A percentile compares a stretch with the other conserved stretches of the same genome.
phyloP scores from a whole-genome alignment of 2,888 invertebrate genomes.

The Drosophila basisetae region DNA sequence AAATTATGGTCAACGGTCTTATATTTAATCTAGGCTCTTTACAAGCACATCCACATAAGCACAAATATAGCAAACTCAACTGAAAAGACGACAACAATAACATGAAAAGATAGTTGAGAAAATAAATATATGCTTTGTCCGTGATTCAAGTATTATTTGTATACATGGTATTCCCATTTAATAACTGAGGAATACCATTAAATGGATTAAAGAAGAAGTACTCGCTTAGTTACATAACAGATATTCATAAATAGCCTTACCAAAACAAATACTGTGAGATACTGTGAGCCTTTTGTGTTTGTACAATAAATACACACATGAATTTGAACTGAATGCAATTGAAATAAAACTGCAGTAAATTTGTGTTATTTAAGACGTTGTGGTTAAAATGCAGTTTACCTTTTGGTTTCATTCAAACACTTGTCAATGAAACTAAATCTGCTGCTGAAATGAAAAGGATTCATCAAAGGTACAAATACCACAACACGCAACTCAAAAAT shows the following conservation, averaged over 20 bases:
- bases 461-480: neutral
- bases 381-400: neutral
- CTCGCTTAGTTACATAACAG: neutral
- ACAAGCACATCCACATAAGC: constrained; percentile 2
- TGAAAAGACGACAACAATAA: neutral
- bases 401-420: neutral
- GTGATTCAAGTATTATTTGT: neutral
- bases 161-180: neutral
- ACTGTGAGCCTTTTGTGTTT: neutral
- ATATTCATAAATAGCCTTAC: neutral
- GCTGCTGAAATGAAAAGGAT: neutral
- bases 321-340: neutral
- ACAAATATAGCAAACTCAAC: neutral
- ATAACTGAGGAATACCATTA: neutral
- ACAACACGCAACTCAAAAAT: neutral
- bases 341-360: neutral
- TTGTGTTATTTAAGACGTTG: neutral
- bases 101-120: neutral
- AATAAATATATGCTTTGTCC: neutral
- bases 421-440: neutral
- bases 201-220: neutral
- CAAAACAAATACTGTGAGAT: neutral
- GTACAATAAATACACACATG: neutral
- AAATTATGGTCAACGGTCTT: constrained; percentile 32
- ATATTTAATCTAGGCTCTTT: neutral